These are phyloP conservation scores for Triplophysa bombifrons DNA, from an alignment of 2,797 vertebrate genomes.

Conservation along the genomic window DNA sequence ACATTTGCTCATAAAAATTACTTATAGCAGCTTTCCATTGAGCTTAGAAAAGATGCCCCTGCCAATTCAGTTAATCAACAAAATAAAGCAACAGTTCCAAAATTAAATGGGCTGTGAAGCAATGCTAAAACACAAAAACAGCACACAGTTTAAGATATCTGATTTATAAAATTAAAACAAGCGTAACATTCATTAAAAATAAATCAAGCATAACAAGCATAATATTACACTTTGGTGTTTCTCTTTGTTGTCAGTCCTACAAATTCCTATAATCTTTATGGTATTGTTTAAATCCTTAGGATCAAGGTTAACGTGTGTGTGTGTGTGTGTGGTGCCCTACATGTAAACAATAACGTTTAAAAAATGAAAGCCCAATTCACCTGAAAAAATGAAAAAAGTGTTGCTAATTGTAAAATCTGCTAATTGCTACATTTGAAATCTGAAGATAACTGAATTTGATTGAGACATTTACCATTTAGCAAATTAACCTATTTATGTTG, in stretches of 20 bases:
- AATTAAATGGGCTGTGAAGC: constrained; percentile 50
- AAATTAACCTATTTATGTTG: too few relatives aligned
- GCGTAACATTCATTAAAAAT: neutral
- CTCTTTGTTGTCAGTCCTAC: too few relatives aligned
- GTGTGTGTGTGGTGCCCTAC: too few relatives aligned
- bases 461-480: neutral
- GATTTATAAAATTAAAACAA: neutral
- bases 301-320: too few relatives aligned
- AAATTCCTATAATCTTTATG: too few relatives aligned
- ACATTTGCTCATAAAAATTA: constrained; percentile 72
- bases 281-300: neutral
- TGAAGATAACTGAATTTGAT: neutral
- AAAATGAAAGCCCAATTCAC: too few relatives aligned
- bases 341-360: too few relatives aligned
- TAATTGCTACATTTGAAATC: neutral
- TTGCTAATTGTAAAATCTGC: neutral
- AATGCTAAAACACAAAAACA: neutral
- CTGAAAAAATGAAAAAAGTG: too few relatives aligned
- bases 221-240: too few relatives aligned
- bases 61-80: constrained; percentile 66
- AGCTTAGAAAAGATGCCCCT: constrained; percentile 58
- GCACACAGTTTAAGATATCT: constrained; percentile 3
- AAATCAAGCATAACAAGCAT: neutral
- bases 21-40: constrained; percentile 71
- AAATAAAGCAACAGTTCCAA: constrained; percentile 59